phyloP scores from a whole-genome alignment of 2,113 vertebrate species.

The Numida meleagris region DNA sequence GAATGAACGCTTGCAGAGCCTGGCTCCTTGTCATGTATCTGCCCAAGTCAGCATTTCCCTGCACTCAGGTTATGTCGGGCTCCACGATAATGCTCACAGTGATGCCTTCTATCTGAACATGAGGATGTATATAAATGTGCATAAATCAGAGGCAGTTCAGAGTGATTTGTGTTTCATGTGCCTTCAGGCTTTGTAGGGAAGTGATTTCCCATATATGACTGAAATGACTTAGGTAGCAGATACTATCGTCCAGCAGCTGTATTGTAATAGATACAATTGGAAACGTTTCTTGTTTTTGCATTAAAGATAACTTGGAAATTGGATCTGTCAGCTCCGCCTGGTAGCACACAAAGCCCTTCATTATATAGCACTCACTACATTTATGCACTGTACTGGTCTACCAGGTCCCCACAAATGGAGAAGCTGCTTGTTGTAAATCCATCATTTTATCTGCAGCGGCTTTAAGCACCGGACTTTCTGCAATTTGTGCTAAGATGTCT shows the following conservation, averaged over 20 bases:
- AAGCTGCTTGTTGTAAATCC: constrained; percentile 1
- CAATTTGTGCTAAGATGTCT: neutral
- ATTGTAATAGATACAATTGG: constrained; percentile 48
- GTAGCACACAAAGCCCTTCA: constrained; percentile 14
- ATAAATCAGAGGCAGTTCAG: neutral
- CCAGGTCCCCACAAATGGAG: neutral
- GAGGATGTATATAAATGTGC: neutral
- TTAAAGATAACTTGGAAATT: constrained; percentile 65
- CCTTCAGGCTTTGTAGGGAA: constrained; percentile 47
- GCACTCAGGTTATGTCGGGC: constrained; percentile 38
- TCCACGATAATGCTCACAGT: constrained; percentile 21
- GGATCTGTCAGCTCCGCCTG: constrained; percentile 19
- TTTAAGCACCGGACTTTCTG: neutral
- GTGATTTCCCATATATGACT: constrained; percentile 53
- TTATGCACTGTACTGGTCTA: neutral
- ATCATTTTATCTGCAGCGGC: neutral
- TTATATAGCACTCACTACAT: neutral
- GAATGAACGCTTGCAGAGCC: neutral
- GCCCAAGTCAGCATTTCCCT: constrained; percentile 20
- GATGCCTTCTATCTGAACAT: constrained; percentile 40
- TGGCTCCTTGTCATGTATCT: neutral
- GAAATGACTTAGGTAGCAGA: constrained; percentile 33
- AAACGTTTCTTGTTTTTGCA: constrained; percentile 43
- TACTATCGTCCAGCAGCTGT: constrained; percentile 16
- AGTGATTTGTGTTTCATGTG: constrained; percentile 13